phyloP scores from a whole-genome alignment of 2,888 invertebrate genomes.

The Sphaeridia pumilis region DNA sequence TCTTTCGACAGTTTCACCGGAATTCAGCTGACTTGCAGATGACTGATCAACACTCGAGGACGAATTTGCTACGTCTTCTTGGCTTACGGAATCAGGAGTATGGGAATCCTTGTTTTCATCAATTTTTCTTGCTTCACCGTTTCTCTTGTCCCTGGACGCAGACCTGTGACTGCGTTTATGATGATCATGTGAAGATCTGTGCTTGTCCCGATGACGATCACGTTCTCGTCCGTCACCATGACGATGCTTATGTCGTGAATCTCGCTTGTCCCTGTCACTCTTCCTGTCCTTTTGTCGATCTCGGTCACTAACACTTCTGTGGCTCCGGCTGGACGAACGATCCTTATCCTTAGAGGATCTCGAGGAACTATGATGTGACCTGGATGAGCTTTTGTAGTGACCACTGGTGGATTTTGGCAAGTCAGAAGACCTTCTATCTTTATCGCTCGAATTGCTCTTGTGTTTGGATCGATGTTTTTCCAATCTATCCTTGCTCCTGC shows the following conservation, averaged over 20 bases:
- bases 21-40: background rate
- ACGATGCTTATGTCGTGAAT: too few relatives aligned
- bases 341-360: constrained; percentile 8
- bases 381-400: constrained; percentile 14
- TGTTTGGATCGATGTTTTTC: background rate
- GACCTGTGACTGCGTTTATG: background rate
- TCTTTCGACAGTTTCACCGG: background rate
- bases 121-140: background rate
- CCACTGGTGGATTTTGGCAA: constrained; percentile 3
- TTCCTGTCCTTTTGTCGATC: constrained; percentile 5
- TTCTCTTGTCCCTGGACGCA: background rate
- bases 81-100: background rate
- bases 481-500: background rate
- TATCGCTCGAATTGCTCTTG: constrained; percentile 7
- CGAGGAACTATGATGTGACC: constrained; percentile 15
- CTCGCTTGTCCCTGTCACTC: background rate
- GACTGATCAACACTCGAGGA: background rate
- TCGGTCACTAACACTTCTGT: constrained; percentile 1
- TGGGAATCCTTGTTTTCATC: background rate
- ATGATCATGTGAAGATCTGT: background rate
- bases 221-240: too few relatives aligned
- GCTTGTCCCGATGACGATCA: background rate
- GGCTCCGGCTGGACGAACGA: constrained; percentile 1
- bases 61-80: background rate
- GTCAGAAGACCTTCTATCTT: constrained; percentile 6